Base-by-base conservation (phyloP, 2,888 invertebrate genomes). In the Dryomyza anilis region DNA sequence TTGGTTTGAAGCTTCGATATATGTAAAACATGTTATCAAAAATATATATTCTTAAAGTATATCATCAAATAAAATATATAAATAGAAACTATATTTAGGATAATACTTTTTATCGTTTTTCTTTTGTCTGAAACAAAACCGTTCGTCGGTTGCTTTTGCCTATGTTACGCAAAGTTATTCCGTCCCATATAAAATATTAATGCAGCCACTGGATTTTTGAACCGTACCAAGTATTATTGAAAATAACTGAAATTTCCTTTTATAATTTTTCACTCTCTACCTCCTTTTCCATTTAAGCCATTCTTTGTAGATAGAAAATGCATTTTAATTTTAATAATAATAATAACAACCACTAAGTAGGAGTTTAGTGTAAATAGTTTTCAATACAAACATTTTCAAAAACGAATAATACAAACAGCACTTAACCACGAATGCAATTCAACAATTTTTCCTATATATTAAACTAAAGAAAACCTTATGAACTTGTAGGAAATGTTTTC, bases 311-410 rank as follows among this genome's bases (percentile, higher is more conserved):
- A n/a, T n/a, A n/a, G n/a, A n/a, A n/a, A n/a, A n/a, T n/a, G n/a
- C n/a, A n/a, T n/a, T n/a, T n/a, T n/a, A 19, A 16, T 43, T 43
- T 16, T 16, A 43, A 7, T 1, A 16, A 16, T 43, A 43, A 43
- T 43, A 16, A 16, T 43, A 16, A 33, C 12, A 33, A 12, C 6
- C 6, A 33, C 12, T 12, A 33, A 33, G 12, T 12, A 33, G 12
- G 33, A 33, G 12, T n/a, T n/a, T n/a, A n/a, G n/a, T 39, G 23
- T 21, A 50, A 19, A 52, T 27, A 25, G 29, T 43, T 52, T 52
- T 60, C 64, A 70, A 63, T 67, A 66, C 67, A 58, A 61, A 55
- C 57, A 30, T 33, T 29, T 45, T 64, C 66, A 65, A 39, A 61
- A 64, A 50, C 65, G 56, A 65, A 63, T 64, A 55, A 56, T 43